These are phyloP conservation scores for Drosophila obscura DNA, from an alignment of 1,140 invertebrate genomes.

Conservation along the genomic window DNA sequence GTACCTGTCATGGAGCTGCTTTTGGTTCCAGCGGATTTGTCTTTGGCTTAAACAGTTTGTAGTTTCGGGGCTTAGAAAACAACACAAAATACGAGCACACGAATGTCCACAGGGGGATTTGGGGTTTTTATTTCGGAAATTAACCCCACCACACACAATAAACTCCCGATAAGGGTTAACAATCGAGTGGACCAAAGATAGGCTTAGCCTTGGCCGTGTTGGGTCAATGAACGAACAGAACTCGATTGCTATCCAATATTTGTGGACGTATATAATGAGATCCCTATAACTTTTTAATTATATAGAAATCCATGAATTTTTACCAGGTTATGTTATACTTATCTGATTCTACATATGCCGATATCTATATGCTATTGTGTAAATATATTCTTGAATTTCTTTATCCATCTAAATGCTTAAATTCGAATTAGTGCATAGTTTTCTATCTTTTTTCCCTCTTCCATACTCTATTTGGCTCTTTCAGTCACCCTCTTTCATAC, in stretches of 20 bases:
- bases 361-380: too few species aligned
- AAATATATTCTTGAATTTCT: too few species aligned
- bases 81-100: conserved; percentile 19
- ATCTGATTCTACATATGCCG: too few species aligned
- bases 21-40: conserved; percentile 38
- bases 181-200: not conserved
- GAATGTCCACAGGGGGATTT: conserved; percentile 33
- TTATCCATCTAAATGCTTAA: conserved; percentile 43
- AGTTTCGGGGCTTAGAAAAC: conserved; percentile 47
- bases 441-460: conserved; percentile 26
- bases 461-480: too few species aligned
- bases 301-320: too few species aligned
- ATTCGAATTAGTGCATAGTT: conserved; percentile 73
- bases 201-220: not conserved
- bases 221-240: not conserved
- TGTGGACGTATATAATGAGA: too few species aligned
- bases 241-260: too few species aligned
- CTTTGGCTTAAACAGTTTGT: conserved; percentile 52
- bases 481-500: conserved; percentile 25
- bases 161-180: conserved; percentile 18
- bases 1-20: conserved; percentile 42
- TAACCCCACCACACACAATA: conserved; percentile 14
- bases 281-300: too few species aligned
- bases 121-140: not conserved
- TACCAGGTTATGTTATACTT: too few species aligned